Evolutionary conservation across 2,888 invertebrate species (phyloP), one percentile per base, ranked within the genome.

Genomic region (Apamea epomidion): DNA sequence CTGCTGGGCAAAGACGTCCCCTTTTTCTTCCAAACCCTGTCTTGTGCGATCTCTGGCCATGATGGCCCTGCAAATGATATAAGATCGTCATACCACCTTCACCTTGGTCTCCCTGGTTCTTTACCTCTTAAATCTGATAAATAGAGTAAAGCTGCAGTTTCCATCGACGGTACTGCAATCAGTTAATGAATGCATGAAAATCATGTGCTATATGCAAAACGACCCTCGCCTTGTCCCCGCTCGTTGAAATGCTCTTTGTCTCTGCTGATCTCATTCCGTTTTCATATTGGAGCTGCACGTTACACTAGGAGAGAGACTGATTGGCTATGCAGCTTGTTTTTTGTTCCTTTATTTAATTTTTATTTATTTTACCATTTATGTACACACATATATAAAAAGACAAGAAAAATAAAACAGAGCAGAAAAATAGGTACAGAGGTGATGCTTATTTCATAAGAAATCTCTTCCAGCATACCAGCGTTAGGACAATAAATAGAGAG

Each of bases 181-280:
- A 73, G 74, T 65, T 75, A 74, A 86, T 84, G 71, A 84, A 86
- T 83, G 68, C 83, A 86, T 62, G 68, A 75, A 75, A 74, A 83
- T 72, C 65, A 60, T 37, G 70, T 74, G 73, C 62, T 69, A 16
- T 51, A 74, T 71, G 84, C 70, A 82, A 69, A 81, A 58, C 67
- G 54, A 18, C n/a, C 48, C 21, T 25, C 58, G 64, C 21, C 16
- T 29, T 54, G 72, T 67, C 1, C 51, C 51, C 37, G 58, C 45
- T 68, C 21, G 16, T 65, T 16, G 54, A 45, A 72, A 48, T 72
- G 25, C 14, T 65, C 70, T 76, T 76, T 76, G 75, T 87, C 65
- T 85, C 65, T n/a, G 45, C 37, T 12, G 21, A 65, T 73, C 60
- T 76, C 60, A 70, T 82, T 73, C 16, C 60, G 65, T 67, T 76